Base-by-base conservation (phyloP, 2,888 invertebrate species). In the Tenthredo amoena region DNA sequence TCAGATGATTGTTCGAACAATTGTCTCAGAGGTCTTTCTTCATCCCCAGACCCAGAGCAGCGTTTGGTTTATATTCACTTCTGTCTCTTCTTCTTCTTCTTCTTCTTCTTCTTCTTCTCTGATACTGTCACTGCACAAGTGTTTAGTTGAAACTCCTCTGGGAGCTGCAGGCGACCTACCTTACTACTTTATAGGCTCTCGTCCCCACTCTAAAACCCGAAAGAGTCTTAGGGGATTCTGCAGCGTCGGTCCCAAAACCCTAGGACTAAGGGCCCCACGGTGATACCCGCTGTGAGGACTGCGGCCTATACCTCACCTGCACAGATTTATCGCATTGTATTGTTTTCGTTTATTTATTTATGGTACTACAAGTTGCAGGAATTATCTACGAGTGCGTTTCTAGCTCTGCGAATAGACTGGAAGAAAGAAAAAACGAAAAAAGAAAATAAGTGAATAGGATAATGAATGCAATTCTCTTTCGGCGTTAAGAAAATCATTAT, bases 151-250 rank as follows among this genome's bases (percentile, higher is more conserved):
- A 62, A 81, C 81, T 81, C 62, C 6, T 81, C 81, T 81, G 58
- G 26, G 81, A 62, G 68, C 68, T 68, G 55, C n/a, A 55, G 21
- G 12, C 81, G 81, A 81, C 81, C 81, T 81, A 81, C 40, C 81
- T 26, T 50, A 81, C 77, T 34, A n/a, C 40, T 81, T 40, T 81
- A 81, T 81, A 81, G 62, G 15, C 81, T 77, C 50, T 40, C 12
- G 10, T 81, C 81, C 81, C 81, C 81, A 81, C 81, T 50, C 40
- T 40, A 12, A 18, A 21, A 18, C 31, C 18, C 43, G 12, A 6
- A 43, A 43, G n/a, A 43, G 12, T 43, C 72, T 9, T 26, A 81
- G 12, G 37, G 81, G 58, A 81, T 58, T 81, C 81, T 77, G 77
- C 40, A 55, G 77, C 50, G 15, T 47, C 55, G 50, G 77, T 21